phyloP scores from a whole-genome alignment of 2,888 invertebrate species.

The Pediacus dermestoides region DNA sequence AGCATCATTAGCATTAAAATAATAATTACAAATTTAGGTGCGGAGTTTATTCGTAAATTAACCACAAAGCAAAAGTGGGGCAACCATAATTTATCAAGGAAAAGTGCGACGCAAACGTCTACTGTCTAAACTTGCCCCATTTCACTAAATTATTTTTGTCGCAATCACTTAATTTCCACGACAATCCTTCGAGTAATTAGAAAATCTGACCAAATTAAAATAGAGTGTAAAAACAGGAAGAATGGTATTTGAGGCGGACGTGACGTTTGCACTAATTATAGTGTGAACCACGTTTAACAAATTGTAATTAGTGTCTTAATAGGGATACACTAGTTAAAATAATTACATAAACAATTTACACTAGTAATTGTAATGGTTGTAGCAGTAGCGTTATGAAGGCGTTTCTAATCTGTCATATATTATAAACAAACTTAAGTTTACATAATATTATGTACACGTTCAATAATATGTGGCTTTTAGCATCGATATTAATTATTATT shows the following conservation, averaged over 20 bases:
- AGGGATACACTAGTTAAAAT: conserved; percentile 52
- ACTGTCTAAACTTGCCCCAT: no score
- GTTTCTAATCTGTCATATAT: conserved; percentile 31
- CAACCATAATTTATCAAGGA: no score
- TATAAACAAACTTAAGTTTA: conserved; percentile 20
- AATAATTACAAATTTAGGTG: no score
- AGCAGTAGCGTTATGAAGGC: conserved; percentile 43
- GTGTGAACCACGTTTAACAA: conserved; percentile 49
- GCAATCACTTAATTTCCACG: no score
- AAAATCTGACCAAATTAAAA: conserved; percentile 43
- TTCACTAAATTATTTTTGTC: no score
- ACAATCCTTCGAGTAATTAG: no score
- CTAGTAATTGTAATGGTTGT: conserved; percentile 40
- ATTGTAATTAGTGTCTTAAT: conserved; percentile 51
- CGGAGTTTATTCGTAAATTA: no score
- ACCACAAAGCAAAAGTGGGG: no score
- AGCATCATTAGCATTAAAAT: no score
- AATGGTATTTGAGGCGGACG: conserved; percentile 41
- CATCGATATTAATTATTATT: conserved; percentile 26
- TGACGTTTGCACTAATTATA: conserved; percentile 48
- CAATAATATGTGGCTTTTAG: no score
- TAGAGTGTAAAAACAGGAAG: conserved; percentile 44
- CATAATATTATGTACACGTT: no score
- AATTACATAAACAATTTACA: conserved; percentile 49
- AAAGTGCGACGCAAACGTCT: no score